These are phyloP conservation scores for Xiphorhynchus erythropygius DNA, from an alignment of 2,797 vertebrate species.

Conservation along the genomic window DNA sequence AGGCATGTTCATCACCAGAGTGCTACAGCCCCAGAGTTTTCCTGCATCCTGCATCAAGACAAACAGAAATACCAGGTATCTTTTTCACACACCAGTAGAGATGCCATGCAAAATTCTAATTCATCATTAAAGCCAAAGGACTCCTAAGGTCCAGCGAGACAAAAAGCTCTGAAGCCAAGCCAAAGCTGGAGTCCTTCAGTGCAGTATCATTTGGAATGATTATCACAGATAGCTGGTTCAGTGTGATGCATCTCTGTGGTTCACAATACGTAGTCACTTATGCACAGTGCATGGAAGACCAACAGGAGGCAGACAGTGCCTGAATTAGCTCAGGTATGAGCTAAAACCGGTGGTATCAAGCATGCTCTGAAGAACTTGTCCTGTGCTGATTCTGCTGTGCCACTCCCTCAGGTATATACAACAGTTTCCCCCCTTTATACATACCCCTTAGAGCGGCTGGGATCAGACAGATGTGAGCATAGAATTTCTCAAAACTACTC, in stretches of 20 bases:
- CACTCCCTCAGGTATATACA: neutral
- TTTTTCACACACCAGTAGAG: neutral
- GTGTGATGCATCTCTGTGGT: neutral
- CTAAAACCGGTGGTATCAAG: neutral
- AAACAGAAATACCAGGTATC: neutral
- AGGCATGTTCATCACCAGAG: neutral
- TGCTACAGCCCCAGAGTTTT: neutral
- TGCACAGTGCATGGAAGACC: neutral
- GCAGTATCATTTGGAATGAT: neutral
- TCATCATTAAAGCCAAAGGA: neutral
- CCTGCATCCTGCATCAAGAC: neutral
- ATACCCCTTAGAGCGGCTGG: accelerated
- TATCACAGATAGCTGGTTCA: neutral
- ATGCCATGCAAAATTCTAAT: neutral
- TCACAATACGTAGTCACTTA: neutral
- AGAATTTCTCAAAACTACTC: neutral
- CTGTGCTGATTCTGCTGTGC: neutral
- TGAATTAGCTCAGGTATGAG: neutral
- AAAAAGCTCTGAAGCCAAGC: neutral
- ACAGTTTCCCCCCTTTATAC: neutral
- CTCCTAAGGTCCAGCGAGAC: neutral
- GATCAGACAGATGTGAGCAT: neutral
- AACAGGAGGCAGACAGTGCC: neutral
- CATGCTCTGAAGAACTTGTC: neutral
- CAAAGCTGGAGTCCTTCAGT: neutral